Conservation (phyloP, 1,140 invertebrate species). For the Chionoecetes opilio region DNA sequence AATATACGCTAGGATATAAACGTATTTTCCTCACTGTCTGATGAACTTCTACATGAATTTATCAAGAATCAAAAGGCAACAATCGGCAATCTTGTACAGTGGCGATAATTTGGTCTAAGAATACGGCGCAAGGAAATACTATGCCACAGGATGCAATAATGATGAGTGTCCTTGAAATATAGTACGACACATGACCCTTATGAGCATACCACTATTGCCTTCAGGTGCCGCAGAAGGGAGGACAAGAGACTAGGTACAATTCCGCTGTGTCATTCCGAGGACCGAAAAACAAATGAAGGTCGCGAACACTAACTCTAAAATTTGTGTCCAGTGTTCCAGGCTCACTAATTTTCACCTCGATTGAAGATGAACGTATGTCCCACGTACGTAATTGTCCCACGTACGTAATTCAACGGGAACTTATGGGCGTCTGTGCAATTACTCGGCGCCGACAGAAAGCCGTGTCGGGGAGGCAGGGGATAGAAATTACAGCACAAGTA, state of each 20-base stretch:
- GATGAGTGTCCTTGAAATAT: background rate
- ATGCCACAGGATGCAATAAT: background rate
- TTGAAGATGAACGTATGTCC: no score
- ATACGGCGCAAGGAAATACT: background rate
- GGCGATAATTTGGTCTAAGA: background rate
- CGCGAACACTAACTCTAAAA: conserved; percentile 51
- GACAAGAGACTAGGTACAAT: conserved; percentile 48
- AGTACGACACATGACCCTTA: background rate
- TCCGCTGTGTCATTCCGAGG: conserved; percentile 62
- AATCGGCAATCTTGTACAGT: background rate
- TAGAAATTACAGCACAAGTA: no score
- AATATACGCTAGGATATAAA: no score
- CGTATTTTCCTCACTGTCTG: background rate
- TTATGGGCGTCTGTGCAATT: background rate
- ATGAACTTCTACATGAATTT: no score
- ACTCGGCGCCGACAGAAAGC: background rate
- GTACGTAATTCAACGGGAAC: background rate
- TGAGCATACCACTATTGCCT: background rate
- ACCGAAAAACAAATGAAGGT: conserved; percentile 67
- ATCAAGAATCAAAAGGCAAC: background rate
- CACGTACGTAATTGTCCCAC: no score
- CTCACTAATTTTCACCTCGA: background rate
- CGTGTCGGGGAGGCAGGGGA: no score
- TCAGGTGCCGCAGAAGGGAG: background rate
- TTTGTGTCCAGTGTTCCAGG: conserved; percentile 38